Conservation (phyloP, 2,113 vertebrate species). For the Okapia johnstoni region DNA sequence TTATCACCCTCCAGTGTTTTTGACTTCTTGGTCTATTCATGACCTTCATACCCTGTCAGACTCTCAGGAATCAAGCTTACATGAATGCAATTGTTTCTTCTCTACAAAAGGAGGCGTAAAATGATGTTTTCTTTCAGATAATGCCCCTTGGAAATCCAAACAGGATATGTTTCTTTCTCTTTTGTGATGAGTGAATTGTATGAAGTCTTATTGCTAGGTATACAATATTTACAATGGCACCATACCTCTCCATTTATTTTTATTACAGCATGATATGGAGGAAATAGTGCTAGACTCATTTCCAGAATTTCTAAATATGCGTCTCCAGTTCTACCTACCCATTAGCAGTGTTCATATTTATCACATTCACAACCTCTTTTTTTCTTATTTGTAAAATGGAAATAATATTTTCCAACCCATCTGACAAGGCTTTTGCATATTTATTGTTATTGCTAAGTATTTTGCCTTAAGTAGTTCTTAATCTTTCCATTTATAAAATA, state of each 20-base stretch:
- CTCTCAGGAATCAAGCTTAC: slow-evolving; percentile 33
- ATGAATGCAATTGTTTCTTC: slow-evolving; percentile 15
- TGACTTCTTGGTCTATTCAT: not conserved
- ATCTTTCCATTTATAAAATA: not conserved
- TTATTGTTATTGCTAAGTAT: not conserved
- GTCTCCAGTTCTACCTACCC: not conserved
- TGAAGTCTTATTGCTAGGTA: not conserved
- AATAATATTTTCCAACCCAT: not conserved
- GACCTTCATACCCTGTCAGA: not conserved
- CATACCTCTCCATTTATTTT: not conserved
- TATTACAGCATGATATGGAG: not conserved
- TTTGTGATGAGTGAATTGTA: not conserved
- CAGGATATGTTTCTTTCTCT: not conserved
- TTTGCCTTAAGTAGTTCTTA: not conserved
- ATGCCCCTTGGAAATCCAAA: slow-evolving; percentile 17
- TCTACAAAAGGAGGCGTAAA: not conserved
- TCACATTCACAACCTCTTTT: not conserved
- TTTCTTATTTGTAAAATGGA: not conserved
- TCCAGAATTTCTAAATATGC: not conserved
- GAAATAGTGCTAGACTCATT: not conserved
- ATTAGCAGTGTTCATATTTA: not conserved
- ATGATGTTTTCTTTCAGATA: slow-evolving; percentile 23
- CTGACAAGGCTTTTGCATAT: not conserved
- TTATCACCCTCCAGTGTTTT: not conserved
- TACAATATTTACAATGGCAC: not conserved